Conservation (phyloP, 2,113 vertebrate species). For the Festucalex cinctus region DNA sequence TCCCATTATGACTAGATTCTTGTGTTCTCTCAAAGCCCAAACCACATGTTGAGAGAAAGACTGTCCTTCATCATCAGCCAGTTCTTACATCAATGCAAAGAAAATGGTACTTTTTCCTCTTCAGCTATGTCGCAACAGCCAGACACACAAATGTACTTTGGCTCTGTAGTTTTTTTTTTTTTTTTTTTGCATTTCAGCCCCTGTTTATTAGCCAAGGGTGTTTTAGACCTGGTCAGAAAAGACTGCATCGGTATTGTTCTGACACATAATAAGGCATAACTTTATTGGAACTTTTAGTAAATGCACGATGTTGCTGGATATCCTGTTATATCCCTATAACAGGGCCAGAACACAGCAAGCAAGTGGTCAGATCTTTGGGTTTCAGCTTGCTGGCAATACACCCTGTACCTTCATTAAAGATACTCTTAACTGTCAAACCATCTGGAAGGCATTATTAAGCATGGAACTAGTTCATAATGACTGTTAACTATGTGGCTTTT, state of each 20-base stretch:
- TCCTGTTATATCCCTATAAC: no score
- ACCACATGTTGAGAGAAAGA: conserved; percentile 55
- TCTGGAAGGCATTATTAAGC: conserved; percentile 55
- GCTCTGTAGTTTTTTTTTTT: background rate
- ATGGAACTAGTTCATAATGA: conserved; percentile 42
- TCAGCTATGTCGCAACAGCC: conserved; percentile 17
- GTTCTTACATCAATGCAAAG: conserved; percentile 41
- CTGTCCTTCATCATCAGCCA: conserved; percentile 54
- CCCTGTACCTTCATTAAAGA: conserved; percentile 31
- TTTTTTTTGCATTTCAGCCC: conserved; percentile 8
- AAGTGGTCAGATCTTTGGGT: conserved; percentile 23
- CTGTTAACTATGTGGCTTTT: conserved; percentile 41
- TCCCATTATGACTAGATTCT: conserved; percentile 39
- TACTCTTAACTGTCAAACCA: conserved; percentile 42
- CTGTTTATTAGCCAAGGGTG: conserved; percentile 3
- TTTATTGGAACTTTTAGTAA: conserved; percentile 19
- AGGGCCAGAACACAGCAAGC: conserved; percentile 27
- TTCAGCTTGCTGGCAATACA: conserved; percentile 25
- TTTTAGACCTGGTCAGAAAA: conserved; percentile 13
- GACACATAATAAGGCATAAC: background rate
- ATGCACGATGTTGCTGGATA: conserved; percentile 15
- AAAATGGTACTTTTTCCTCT: conserved; percentile 19
- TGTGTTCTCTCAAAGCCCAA: conserved; percentile 37
- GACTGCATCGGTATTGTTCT: conserved; percentile 20
- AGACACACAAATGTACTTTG: conserved; percentile 26